These are phyloP conservation scores for Blomia tropicalis DNA, from an alignment of 2,888 invertebrate genomes.

Conservation along the genomic window DNA sequence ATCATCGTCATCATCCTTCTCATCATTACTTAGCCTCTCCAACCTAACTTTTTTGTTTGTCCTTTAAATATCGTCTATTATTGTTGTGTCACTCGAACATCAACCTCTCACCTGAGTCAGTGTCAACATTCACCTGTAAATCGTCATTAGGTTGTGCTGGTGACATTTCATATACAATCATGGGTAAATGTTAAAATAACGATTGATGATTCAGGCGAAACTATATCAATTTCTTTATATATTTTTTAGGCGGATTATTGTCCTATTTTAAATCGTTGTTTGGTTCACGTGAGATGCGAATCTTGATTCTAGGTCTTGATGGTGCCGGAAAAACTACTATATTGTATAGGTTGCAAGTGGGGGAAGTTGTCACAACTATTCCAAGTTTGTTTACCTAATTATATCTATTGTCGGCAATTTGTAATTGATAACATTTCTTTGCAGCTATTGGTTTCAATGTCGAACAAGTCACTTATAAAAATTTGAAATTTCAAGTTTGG, in stretches of 20 bases:
- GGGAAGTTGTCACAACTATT: conserved; percentile 91
- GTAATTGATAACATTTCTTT: not conserved
- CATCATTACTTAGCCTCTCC: too few relatives aligned
- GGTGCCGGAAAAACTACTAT: conserved; percentile 76
- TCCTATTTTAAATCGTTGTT: conserved; percentile 84
- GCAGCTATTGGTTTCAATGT: conserved; percentile 72
- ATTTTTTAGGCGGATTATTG: conserved; percentile 58
- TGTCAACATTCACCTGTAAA: too few relatives aligned
- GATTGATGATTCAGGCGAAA: not conserved
- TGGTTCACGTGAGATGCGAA: conserved; percentile 42
- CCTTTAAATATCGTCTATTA: too few relatives aligned
- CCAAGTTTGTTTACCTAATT: conserved; percentile 28
- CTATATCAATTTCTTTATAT: not conserved
- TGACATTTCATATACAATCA: not conserved
- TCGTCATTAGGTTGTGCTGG: not conserved
- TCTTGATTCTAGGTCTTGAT: conserved; percentile 44
- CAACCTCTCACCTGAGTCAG: too few relatives aligned
- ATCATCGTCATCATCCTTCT: too few relatives aligned
- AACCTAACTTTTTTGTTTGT: too few relatives aligned
- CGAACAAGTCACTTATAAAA: conserved; percentile 86
- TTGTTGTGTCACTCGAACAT: too few relatives aligned
- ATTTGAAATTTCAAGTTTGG: conserved; percentile 96
- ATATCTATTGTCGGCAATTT: not conserved
- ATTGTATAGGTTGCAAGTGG: conserved; percentile 85
- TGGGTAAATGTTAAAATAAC: not conserved